Conservation (phyloP, 1,140 invertebrate species). For the Philopotamus ludificatus region DNA sequence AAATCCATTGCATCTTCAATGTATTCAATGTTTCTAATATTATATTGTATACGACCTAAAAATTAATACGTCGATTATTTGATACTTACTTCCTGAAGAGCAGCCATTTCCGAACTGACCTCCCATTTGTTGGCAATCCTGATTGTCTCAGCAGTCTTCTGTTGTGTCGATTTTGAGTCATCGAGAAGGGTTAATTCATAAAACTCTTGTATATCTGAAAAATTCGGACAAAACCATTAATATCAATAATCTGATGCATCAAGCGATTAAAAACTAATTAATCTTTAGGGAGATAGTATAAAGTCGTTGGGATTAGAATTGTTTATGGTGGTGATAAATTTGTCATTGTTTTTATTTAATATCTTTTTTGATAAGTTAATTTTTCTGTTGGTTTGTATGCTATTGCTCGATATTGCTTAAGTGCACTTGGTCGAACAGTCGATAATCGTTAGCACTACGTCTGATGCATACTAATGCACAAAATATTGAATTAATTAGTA, state of each 20-base stretch:
- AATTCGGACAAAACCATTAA: conserved; percentile 38
- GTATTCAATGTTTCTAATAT: not conserved
- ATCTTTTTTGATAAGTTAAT: no score
- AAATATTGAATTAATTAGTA: no score
- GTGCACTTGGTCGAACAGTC: no score
- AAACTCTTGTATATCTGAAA: conserved; percentile 98
- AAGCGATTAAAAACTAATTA: not conserved
- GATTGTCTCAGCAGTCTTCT: conserved; percentile 94
- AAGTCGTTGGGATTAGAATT: no score
- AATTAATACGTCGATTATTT: not conserved
- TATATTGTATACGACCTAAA: not conserved
- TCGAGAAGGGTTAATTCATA: conserved; percentile 95
- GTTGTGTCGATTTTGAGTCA: conserved; percentile 90
- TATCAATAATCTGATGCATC: not conserved
- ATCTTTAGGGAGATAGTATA: no score
- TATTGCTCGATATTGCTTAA: no score
- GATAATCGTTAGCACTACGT: no score
- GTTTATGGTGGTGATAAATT: no score
- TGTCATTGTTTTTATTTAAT: no score
- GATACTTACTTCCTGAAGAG: conserved; percentile 36
- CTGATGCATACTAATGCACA: no score
- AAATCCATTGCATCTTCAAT: no score
- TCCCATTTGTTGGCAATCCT: conserved; percentile 97
- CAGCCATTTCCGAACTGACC: conserved; percentile 45
- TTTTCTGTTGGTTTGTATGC: no score